phyloP scores from a whole-genome alignment of 1,140 invertebrate genomes.

The Coelopa frigida region DNA sequence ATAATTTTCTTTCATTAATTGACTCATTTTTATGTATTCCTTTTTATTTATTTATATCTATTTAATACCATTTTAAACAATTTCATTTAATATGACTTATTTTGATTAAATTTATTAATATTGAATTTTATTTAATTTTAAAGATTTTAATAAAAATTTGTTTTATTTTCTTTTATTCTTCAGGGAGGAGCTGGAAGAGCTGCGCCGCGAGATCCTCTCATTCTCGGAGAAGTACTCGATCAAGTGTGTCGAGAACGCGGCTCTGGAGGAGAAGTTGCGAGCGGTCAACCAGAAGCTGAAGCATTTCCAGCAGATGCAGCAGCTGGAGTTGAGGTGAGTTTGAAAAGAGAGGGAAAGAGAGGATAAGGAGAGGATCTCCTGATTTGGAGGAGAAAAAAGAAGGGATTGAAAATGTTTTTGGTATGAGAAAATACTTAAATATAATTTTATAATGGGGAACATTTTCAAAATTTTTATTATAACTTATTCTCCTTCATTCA shows the following conservation, averaged over 20 bases:
- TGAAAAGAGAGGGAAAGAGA: no score
- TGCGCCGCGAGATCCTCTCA: constrained; percentile 77
- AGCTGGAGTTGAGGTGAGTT: constrained; percentile 60
- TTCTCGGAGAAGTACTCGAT: constrained; percentile 85
- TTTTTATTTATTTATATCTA: no score
- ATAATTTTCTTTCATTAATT: no score
- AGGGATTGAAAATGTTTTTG: no score
- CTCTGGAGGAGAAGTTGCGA: constrained; percentile 75
- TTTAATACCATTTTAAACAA: no score
- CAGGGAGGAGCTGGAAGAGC: constrained; percentile 75
- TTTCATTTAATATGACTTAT: neutral
- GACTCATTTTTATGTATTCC: no score
- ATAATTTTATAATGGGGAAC: no score
- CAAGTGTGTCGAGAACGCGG: constrained; percentile 84
- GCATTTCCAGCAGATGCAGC: constrained; percentile 64
- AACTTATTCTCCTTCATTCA: no score
- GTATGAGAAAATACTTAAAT: no score
- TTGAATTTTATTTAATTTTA: neutral
- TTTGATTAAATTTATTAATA: neutral
- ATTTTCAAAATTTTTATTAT: no score
- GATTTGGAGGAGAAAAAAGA: no score
- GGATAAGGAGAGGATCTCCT: no score
- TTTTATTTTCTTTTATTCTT: constrained; percentile 1
- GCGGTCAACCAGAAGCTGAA: constrained; percentile 66
- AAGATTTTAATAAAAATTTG: neutral